Evolutionary conservation across 2,888 invertebrate species (phyloP).

Genomic region (Deilephila elpenor): DNA sequence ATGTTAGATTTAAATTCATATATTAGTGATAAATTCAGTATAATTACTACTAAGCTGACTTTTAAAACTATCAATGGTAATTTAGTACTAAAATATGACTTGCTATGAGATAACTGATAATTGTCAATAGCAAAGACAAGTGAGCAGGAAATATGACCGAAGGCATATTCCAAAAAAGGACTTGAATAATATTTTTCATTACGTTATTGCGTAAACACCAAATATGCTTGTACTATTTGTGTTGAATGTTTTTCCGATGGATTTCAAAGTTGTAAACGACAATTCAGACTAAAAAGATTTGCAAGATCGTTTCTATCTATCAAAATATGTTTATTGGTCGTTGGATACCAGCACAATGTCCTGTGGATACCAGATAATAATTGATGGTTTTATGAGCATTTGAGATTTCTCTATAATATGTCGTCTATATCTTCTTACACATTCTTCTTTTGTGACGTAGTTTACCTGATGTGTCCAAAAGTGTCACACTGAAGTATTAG

Average conservation of each 20-base stretch:
- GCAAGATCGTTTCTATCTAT: no score
- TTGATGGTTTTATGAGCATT: no score
- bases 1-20: no score
- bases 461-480: no score
- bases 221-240: neutral
- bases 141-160: slow-evolving; percentile 26
- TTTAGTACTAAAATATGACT: neutral
- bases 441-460: no score
- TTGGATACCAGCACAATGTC: no score
- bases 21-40: no score
- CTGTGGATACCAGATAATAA: no score
- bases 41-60: no score
- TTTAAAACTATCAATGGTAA: neutral
- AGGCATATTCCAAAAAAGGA: slow-evolving; percentile 22
- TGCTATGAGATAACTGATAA: neutral
- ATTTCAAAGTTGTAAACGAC: neutral
- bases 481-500: neutral
- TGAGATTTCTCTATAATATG: no score
- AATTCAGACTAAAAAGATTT: neutral
- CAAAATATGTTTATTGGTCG: no score
- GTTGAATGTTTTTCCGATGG: neutral
- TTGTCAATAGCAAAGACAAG: slow-evolving; percentile 19
- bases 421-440: no score
- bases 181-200: neutral
- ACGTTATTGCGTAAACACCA: neutral